Evolutionary conservation across 1,140 invertebrate genomes (phyloP).

Genomic region (Mactra quadrangularis): DNA sequence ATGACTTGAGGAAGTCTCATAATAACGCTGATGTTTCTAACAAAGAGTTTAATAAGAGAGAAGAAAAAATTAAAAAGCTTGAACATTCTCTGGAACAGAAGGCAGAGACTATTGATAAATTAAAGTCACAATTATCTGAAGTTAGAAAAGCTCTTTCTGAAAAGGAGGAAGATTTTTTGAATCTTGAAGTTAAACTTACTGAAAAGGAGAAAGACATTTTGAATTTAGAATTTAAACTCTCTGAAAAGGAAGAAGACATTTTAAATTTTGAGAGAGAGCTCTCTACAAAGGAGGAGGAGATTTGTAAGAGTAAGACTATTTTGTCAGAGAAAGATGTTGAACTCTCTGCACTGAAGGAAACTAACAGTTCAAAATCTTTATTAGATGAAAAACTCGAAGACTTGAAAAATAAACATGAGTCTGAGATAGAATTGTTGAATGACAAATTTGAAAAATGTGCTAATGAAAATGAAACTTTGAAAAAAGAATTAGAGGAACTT

Average conservation of each 20-base stretch:
- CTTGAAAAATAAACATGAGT: no score
- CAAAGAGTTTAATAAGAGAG: slow-evolving; percentile 19
- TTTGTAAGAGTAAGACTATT: neutral
- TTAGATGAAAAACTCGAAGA: neutral
- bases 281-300: neutral
- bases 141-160: neutral
- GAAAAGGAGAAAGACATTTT: neutral
- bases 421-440: no score
- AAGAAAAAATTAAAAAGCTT: neutral
- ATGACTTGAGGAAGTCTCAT: slow-evolving; percentile 18
- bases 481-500: no score
- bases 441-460: no score
- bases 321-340: no score
- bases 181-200: neutral
- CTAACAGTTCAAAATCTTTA: neutral
- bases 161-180: neutral
- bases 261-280: slow-evolving; percentile 1
- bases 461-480: no score
- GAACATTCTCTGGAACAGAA: neutral
- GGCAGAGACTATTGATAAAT: neutral
- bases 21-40: neutral
- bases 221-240: neutral
- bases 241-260: slow-evolving; percentile 10
- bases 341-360: no score
- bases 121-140: neutral